Base-by-base conservation (phyloP, 2,888 invertebrate genomes). In the Diadegma fenestrale region DNA sequence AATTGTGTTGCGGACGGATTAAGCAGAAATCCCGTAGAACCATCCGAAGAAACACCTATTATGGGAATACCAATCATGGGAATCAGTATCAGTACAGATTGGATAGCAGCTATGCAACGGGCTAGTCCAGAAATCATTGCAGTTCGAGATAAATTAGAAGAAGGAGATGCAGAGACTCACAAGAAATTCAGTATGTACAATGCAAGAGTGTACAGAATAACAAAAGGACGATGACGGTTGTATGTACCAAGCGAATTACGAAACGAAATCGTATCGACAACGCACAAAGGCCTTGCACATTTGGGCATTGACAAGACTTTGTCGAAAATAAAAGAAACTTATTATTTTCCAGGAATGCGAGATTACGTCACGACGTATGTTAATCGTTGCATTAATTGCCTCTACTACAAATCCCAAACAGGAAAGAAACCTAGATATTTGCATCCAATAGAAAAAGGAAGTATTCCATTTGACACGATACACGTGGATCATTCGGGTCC, bases 341-440 rank as follows among this genome's bases (percentile, higher is more conserved):
- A 87, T 68, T 89, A 86, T 72, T 88, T 88, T 69, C 86, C 87
- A n/a, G 73, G 83, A 68, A 87, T 88, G 88, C 61, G 76, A 12
- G 81, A 87, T 17, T 81, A 41, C 43, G 85, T 86, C 1, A 80
- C 82, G n/a, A 63, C 80, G 14, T 86, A 87, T 51, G 72, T 89
- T 0, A 69, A 82, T 37, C 80, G 84, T 17, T 89, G 88, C 54
- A 79, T 87, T 10, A 87, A 72, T 61, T 88, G 87, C 63, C 19
- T 88, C 6, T 87, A 81, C 64, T 75, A 84, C 48, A 87, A 86
- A 54, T 17, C 48, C 4, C 78, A 61, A 17, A 72, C 54, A 7
- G 88, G 87, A 6, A 87, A 80, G 30, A 71, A 75, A 45, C 64
- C 72, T 22, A 82, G 87, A 77, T 87, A 66, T 77, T 71, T 84